Base-by-base conservation (phyloP, 1,140 invertebrate genomes). In the Drosophila mayri region DNA sequence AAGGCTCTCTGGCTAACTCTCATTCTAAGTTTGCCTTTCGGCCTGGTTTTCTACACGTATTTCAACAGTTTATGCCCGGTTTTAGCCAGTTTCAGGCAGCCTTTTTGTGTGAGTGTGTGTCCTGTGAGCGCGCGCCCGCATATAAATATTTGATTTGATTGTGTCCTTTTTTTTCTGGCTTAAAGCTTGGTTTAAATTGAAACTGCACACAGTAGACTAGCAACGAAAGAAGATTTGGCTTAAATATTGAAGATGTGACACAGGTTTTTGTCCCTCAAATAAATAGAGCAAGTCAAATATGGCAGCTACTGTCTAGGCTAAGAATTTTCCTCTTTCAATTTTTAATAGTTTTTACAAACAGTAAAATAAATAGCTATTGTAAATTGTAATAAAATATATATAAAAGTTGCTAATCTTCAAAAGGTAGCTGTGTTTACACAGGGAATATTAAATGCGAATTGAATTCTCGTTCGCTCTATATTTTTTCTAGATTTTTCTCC, bases 71-170 rank as follows among this genome's bases (percentile, higher is more conserved):
- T 70, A 40, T 76, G 54, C 60, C 47, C 32, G 59, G 60, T 52
- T 44, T 64, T 78, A 49, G 62, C 60, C 66, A 55, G 66, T 77
- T 70, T 62, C 81, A 66, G 60, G 63, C 77, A 66, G 61, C 71
- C 66, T 74, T 41, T 62, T 7, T 30, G 6, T 30, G 28, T 83
- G 43, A 0, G 28, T 79, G 46, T 60, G 66, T 60, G 66, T 71
- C 52, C 52, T 64, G 28, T 43, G 35, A 32, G 14, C 41, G 68
- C 82, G 25, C 54, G 82, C 82, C 82, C 83, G 82, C 82, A 86
- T 87, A 86, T 86, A 86, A 86, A 86, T 86, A 86, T 86, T 86
- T 86, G 79, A 86, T 87, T 85, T 86, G 74, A 84, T 85, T 84
- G 81, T 84, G 67, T 79, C 59, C 68, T 41, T 41, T 79, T 65